Conservation (phyloP, 1,140 invertebrate species). For the Hesperophylax magnus region DNA sequence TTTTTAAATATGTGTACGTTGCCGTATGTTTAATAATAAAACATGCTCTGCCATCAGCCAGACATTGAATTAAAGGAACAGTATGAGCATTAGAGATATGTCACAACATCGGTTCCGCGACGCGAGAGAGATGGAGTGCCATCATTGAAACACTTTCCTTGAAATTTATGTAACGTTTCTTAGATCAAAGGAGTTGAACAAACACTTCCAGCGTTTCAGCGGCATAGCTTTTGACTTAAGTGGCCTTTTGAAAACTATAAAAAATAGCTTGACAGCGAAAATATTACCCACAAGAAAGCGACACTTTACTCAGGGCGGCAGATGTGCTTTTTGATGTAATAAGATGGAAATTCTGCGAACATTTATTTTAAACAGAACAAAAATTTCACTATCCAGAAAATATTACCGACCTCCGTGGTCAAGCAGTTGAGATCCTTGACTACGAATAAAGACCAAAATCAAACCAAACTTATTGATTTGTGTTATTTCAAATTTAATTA, state of each 20-base stretch:
- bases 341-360: too few species aligned
- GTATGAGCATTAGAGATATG: too few species aligned
- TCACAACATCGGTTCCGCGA: too few species aligned
- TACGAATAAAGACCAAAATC: too few species aligned
- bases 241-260: slow-evolving; percentile 22
- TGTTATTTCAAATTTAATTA: too few species aligned
- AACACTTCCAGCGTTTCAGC: slow-evolving; percentile 11
- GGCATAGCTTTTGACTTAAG: slow-evolving; percentile 7
- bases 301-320: not conserved
- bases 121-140: not conserved
- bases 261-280: slow-evolving; percentile 6
- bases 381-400: not conserved
- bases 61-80: too few species aligned
- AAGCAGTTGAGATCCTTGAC: not conserved
- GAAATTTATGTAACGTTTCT: slow-evolving; percentile 20
- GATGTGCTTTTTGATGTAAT: too few species aligned
- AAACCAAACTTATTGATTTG: too few species aligned
- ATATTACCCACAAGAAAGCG: slow-evolving; percentile 10
- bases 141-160: slow-evolving; percentile 19
- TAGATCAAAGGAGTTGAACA: slow-evolving; percentile 25
- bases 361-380: not conserved
- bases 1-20: too few species aligned
- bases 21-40: too few species aligned
- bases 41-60: too few species aligned
- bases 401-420: not conserved